Conservation (phyloP, 2,888 invertebrate species). For the Himalopsyche anomala region DNA sequence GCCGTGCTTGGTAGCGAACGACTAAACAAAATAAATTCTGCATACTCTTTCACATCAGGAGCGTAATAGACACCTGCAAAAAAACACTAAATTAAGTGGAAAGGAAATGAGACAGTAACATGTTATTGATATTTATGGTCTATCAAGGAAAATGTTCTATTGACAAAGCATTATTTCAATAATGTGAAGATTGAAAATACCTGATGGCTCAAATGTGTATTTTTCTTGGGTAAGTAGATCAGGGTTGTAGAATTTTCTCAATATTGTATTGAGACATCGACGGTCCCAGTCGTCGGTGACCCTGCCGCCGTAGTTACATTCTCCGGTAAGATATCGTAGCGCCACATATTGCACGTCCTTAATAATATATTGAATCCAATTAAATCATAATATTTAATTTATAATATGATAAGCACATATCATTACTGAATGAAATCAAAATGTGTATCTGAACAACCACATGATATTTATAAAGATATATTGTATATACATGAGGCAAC, state of each 20-base stretch:
- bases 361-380: background rate
- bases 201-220: constrained; percentile 82
- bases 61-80: constrained; percentile 81
- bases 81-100: constrained; percentile 1
- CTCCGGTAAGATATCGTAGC: constrained; percentile 92
- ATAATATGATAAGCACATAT: too few relatives aligned
- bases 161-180: background rate
- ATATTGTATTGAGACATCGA: constrained; percentile 88
- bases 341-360: constrained; percentile 89
- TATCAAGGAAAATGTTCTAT: too few relatives aligned
- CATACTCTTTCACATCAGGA: constrained; percentile 84
- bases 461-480: too few relatives aligned
- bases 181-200: too few relatives aligned
- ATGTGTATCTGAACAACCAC: too few relatives aligned
- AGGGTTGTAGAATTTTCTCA: constrained; percentile 87
- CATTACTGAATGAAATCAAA: too few relatives aligned
- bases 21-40: constrained; percentile 82
- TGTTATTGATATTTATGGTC: too few relatives aligned
- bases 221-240: constrained; percentile 80
- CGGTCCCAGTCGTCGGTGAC: constrained; percentile 98
- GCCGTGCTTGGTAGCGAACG: constrained; percentile 85
- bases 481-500: too few relatives aligned
- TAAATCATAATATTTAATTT: too few relatives aligned
- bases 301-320: constrained; percentile 97
- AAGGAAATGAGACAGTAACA: too few relatives aligned